These are phyloP conservation scores for Plebejus anna DNA, from an alignment of 2,888 invertebrate genomes.

Conservation along the genomic window DNA sequence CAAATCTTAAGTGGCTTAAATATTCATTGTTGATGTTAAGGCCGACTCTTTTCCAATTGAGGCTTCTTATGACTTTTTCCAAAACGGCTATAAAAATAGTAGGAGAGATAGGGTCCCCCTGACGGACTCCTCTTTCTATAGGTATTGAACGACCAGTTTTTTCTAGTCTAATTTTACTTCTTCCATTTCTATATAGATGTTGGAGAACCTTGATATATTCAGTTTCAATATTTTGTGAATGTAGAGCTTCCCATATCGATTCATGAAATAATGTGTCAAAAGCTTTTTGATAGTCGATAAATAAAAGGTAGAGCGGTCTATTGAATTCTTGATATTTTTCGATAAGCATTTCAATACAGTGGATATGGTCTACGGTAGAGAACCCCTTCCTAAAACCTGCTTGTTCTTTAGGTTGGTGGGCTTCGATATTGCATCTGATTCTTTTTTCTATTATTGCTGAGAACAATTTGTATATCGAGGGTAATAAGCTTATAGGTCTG, in stretches of 20 bases:
- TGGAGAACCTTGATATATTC: constrained; percentile 23
- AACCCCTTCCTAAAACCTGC: too few relatives aligned
- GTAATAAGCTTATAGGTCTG: too few relatives aligned
- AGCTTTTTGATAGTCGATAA: not conserved
- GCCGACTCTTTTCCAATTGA: constrained; percentile 27
- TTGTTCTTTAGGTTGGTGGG: too few relatives aligned
- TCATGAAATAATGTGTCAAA: constrained; percentile 4
- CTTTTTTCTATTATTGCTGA: too few relatives aligned
- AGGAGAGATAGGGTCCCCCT: not conserved
- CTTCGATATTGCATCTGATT: too few relatives aligned
- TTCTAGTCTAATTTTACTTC: constrained; percentile 25
- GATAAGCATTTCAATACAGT: constrained; percentile 26
- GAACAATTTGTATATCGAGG: too few relatives aligned
- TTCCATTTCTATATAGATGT: constrained; percentile 26
- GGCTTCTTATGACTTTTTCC: not conserved
- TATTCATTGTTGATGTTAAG: constrained; percentile 7
- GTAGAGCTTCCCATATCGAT: constrained; percentile 23
- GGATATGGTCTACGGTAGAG: not conserved
- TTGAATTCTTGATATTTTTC: constrained; percentile 33
- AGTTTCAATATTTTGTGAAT: not conserved
- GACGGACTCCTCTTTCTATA: constrained; percentile 26
- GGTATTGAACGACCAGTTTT: constrained; percentile 17
- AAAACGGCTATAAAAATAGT: not conserved
- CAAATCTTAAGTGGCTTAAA: not conserved
- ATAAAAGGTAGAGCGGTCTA: constrained; percentile 26